These are phyloP conservation scores for Hemibagrus guttatus DNA, from an alignment of 2,797 vertebrate species.

Conservation along the genomic window DNA sequence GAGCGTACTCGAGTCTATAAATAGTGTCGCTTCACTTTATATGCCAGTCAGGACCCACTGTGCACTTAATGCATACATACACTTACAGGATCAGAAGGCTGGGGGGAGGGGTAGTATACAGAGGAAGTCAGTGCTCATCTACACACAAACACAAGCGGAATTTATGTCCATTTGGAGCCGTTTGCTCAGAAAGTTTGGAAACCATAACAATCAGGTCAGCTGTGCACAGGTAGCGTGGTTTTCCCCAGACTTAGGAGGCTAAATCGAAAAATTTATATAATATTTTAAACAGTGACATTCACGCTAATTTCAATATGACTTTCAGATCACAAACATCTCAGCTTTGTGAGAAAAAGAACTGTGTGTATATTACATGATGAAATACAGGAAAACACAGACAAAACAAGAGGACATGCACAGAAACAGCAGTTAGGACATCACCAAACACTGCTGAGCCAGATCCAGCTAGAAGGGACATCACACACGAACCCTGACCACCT, in stretches of 20 bases:
- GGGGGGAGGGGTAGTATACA: not conserved
- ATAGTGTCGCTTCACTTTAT: conserved; percentile 24
- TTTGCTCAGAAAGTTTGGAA: not conserved
- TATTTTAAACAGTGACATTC: not conserved
- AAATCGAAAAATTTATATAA: not conserved
- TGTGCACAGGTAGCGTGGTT: not conserved
- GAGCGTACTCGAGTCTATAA: conserved; percentile 10
- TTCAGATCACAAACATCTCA: not conserved
- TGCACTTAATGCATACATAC: not conserved
- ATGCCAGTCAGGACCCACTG: not conserved
- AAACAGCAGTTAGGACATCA: conserved; percentile 24
- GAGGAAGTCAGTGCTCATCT: not conserved
- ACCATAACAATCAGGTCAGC: not conserved
- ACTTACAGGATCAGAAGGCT: not conserved
- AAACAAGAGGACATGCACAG: not conserved
- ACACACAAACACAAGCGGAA: not conserved
- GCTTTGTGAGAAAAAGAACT: not conserved
- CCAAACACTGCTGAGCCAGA: conserved; percentile 28
- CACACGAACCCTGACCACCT: not conserved
- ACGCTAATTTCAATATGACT: not conserved
- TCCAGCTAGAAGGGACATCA: conserved; percentile 30
- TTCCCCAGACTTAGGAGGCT: not conserved
- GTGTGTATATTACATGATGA: not conserved
- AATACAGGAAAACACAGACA: not conserved
- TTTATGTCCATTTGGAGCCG: not conserved